A percentile compares a stretch with the other conserved stretches of the same genome.
These are phyloP conservation scores for Drosophila histrio DNA, from an alignment of 2,888 invertebrate species.

Conservation along the genomic window DNA sequence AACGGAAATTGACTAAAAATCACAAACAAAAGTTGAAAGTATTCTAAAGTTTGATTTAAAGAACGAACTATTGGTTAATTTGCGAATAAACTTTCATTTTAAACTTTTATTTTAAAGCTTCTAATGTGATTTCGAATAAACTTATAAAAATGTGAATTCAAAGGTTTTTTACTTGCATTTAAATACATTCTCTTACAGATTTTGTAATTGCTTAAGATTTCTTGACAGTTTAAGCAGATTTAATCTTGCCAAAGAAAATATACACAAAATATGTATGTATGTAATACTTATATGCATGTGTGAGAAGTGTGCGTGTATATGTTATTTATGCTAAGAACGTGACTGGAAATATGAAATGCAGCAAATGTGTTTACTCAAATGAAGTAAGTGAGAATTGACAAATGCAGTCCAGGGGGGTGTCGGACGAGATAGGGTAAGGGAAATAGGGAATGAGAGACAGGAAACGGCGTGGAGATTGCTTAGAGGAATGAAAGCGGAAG, in stretches of 20 bases:
- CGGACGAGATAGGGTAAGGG: background rate
- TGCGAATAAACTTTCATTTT: background rate
- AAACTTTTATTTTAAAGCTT: background rate
- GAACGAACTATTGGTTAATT: no score
- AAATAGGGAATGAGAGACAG: background rate
- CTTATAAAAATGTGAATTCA: no score
- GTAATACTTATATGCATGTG: slow-evolving; percentile 37
- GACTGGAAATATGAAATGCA: slow-evolving; percentile 81
- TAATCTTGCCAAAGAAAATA: slow-evolving; percentile 23
- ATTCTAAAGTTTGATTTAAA: no score
- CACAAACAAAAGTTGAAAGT: no score
- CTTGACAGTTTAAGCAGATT: slow-evolving; percentile 29
- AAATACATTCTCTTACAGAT: slow-evolving; percentile 1
- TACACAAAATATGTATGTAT: slow-evolving; percentile 22
- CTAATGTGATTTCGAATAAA: background rate
- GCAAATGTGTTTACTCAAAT: slow-evolving; percentile 75
- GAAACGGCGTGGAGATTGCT: background rate
- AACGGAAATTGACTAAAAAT: no score
- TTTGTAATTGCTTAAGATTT: background rate
- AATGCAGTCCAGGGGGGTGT: slow-evolving; percentile 46
- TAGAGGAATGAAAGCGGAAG: background rate
- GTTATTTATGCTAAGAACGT: slow-evolving; percentile 80
- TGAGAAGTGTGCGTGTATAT: slow-evolving; percentile 25
- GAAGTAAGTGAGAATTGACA: slow-evolving; percentile 76
- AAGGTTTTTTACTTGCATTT: background rate